Conservation (phyloP, 2,797 vertebrate species). For the Gymnocypris eckloni region DNA sequence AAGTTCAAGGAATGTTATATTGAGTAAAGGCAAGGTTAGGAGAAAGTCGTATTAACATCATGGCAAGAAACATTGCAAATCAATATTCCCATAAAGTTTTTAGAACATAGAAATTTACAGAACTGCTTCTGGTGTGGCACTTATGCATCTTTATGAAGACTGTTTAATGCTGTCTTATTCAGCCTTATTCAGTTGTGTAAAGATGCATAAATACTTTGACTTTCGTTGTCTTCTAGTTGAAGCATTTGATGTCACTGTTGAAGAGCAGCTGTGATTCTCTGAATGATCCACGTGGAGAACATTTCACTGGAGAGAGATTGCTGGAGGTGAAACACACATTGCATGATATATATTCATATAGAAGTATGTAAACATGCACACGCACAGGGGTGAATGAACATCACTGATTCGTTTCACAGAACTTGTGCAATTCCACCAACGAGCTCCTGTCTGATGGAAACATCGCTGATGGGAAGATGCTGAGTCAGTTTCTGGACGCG, state of each 20-base stretch:
- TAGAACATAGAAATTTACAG: too few species aligned
- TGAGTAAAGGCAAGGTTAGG: too few species aligned
- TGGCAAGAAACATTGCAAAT: too few species aligned
- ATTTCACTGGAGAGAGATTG: conserved; percentile 1
- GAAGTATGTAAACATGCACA: not conserved
- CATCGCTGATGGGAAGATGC: not conserved
- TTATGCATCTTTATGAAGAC: too few species aligned
- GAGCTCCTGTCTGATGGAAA: conserved; percentile 22
- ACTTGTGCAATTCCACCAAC: conserved; percentile 23
- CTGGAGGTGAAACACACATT: conserved; percentile 13
- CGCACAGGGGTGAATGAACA: not conserved
- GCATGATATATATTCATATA: not conserved
- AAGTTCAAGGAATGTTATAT: too few species aligned
- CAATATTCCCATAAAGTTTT: too few species aligned
- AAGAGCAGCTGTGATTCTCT: conserved; percentile 40
- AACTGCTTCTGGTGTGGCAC: too few species aligned
- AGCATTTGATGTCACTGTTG: conserved; percentile 20
- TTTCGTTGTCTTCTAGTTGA: conserved; percentile 11
- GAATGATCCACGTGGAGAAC: not conserved
- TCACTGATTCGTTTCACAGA: conserved; percentile 9
- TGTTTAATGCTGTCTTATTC: too few species aligned
- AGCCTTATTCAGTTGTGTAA: not conserved
- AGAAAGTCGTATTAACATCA: too few species aligned
- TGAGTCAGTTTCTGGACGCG: conserved; percentile 44
- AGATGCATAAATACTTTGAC: not conserved